These are phyloP conservation scores for Ceratotherium simum DNA, from an alignment of 2,113 vertebrate species.

Conservation along the genomic window DNA sequence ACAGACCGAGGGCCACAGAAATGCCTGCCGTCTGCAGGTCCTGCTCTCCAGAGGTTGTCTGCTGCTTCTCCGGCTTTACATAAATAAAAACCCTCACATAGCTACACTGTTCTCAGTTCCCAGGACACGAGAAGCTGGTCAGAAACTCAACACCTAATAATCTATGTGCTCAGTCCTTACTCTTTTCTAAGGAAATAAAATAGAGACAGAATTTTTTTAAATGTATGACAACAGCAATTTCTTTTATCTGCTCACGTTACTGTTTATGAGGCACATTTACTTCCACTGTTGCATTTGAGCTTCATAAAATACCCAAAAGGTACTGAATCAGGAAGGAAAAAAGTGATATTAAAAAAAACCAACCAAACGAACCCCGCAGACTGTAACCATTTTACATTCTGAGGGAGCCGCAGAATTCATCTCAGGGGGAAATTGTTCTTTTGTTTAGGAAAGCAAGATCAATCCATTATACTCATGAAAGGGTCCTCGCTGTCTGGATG, in stretches of 20 bases:
- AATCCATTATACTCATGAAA: neutral
- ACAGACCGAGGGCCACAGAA: neutral
- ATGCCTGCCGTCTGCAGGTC: rapidly evolving
- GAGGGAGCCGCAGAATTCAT: neutral
- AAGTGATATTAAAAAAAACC: neutral
- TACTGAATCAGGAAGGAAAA: slow-evolving; percentile 24
- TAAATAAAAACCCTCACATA: neutral
- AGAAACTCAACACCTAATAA: slow-evolving; percentile 46
- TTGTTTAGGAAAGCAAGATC: slow-evolving; percentile 6
- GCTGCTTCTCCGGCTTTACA: neutral
- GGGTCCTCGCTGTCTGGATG: neutral
- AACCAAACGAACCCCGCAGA: neutral
- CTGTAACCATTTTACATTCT: neutral
- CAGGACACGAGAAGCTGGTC: neutral
- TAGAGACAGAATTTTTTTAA: neutral
- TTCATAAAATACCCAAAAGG: slow-evolving; percentile 33
- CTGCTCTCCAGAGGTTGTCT: neutral
- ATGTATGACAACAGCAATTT: neutral
- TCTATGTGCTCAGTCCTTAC: neutral
- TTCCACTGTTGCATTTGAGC: neutral
- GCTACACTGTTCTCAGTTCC: neutral
- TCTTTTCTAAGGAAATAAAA: slow-evolving; percentile 40
- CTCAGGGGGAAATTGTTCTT: neutral
- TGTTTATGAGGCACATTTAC: neutral
- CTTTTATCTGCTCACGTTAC: neutral